Base-by-base conservation (phyloP, 2,113 vertebrate genomes). In the Acanthisitta chloris region DNA sequence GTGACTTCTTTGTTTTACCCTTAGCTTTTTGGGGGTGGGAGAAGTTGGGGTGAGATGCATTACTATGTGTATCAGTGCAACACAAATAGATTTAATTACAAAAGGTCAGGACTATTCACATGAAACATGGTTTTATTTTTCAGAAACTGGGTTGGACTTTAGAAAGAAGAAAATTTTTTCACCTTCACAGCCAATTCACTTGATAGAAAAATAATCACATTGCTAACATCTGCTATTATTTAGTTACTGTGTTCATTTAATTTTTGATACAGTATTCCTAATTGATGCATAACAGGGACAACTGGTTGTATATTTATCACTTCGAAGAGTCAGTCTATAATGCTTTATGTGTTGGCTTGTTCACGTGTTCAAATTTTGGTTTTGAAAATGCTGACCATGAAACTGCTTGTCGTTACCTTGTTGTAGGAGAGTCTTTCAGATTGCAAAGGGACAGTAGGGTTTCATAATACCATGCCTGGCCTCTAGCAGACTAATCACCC, bases 331-430 rank as follows among this genome's bases (percentile, higher is more conserved):
- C 25, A 45, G 25, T 66, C 45, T 58, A 0, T 48, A 81, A n/a
- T 33, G 20, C 33, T 83, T 79, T 52, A 18, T 80, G 18, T 57
- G 25, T 78, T 92, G 52, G 3, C 61, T 76, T 80, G 18, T 64
- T 91, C 15, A 33, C 3, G 7, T 38, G 29, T 45, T 40, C 43
- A 64, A 20, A 55, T 83, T 64, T 91, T 65, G 36, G 9, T 59
- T 69, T 42, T 31, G 48, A 69, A 86, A 92, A 46, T 59, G 43
- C 20, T 69, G 45, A 55, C 42, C 11, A 2, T 71, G 61, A 67
- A 91, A 76, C 57, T 58, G 21, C 33, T 46, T 1, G 0, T 65
- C 1, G 0, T 61, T 88, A 1, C 31, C 19, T 71, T 76, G 28
- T 71, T 76, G 28, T 17, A 65, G 29, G 23, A 19, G 19, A 33